Percentiles rank a stretch among this genome's conserved stretches.
phyloP scores from a whole-genome alignment of 2,113 vertebrate species.

The Bubo scandiacus region DNA sequence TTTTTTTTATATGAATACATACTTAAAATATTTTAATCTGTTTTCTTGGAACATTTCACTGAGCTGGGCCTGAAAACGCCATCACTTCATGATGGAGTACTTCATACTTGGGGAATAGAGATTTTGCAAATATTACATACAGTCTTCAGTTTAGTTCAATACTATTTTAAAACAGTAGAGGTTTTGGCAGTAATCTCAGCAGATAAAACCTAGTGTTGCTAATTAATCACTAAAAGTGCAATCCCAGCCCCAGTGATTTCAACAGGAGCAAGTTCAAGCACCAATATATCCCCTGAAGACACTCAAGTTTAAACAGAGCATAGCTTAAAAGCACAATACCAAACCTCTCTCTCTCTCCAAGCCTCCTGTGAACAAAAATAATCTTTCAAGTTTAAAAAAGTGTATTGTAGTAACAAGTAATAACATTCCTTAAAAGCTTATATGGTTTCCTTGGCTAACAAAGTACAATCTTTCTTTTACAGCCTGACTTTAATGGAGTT shows the following conservation, averaged over 20 bases:
- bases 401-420: not conserved
- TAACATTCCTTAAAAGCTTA: not conserved
- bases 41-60: not conserved
- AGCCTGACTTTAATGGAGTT: not conserved
- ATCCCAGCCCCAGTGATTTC: not conserved
- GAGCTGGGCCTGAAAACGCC: not conserved
- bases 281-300: slow-evolving; percentile 14
- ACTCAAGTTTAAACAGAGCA: slow-evolving; percentile 42
- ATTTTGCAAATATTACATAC: not conserved
- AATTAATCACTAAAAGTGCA: not conserved
- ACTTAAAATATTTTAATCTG: not conserved
- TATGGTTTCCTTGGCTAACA: not conserved
- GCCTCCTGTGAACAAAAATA: not conserved
- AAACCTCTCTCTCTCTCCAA: not conserved
- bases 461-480: not conserved
- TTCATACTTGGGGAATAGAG: accelerated
- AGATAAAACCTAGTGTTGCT: not conserved
- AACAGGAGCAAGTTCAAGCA: slow-evolving; percentile 49
- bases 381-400: not conserved
- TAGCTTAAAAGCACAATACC: not conserved
- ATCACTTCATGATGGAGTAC: not conserved
- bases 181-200: not conserved
- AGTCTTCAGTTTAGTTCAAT: not conserved
- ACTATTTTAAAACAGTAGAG: not conserved
- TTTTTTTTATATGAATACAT: not conserved